A percentile compares a stretch with the other conserved stretches of the same genome.
phyloP scores from a whole-genome alignment of 2,113 vertebrate species.

The Sturnira hondurensis region DNA sequence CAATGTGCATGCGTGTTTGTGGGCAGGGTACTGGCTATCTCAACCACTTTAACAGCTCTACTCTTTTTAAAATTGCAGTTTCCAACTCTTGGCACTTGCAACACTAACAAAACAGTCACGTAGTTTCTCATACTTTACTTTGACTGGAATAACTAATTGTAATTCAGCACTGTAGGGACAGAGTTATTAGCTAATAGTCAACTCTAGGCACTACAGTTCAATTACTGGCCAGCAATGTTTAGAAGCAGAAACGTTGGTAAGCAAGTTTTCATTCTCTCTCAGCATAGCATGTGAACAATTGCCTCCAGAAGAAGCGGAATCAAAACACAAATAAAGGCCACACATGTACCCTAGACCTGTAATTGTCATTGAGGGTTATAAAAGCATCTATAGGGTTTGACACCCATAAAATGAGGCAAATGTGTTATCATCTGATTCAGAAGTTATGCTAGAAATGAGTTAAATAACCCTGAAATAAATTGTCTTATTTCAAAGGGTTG shows the following conservation, averaged over 20 bases:
- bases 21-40: background rate
- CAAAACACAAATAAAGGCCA: slow-evolving; percentile 35
- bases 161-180: slow-evolving; percentile 10
- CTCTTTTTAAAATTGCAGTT: background rate
- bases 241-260: slow-evolving; percentile 30
- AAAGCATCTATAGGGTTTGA: background rate
- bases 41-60: background rate
- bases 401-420: background rate
- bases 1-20: fast-evolving
- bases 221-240: slow-evolving; percentile 36
- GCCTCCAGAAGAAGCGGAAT: background rate
- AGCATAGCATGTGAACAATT: slow-evolving; percentile 29
- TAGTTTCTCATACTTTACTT: background rate
- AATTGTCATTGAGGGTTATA: slow-evolving; percentile 8
- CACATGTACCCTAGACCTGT: background rate
- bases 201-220: slow-evolving; percentile 43
- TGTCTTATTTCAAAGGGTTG: background rate
- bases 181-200: slow-evolving; percentile 47
- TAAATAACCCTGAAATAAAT: background rate
- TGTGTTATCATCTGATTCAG: background rate
- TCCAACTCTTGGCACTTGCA: background rate
- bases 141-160: slow-evolving; percentile 56
- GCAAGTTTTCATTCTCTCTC: slow-evolving; percentile 43
- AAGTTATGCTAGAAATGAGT: slow-evolving; percentile 11
- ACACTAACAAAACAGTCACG: background rate